Percentiles rank a stretch among this genome's conserved stretches.
Evolutionary conservation across 2,888 invertebrate species (phyloP).

Genomic region (Frankliniella intonsa): DNA sequence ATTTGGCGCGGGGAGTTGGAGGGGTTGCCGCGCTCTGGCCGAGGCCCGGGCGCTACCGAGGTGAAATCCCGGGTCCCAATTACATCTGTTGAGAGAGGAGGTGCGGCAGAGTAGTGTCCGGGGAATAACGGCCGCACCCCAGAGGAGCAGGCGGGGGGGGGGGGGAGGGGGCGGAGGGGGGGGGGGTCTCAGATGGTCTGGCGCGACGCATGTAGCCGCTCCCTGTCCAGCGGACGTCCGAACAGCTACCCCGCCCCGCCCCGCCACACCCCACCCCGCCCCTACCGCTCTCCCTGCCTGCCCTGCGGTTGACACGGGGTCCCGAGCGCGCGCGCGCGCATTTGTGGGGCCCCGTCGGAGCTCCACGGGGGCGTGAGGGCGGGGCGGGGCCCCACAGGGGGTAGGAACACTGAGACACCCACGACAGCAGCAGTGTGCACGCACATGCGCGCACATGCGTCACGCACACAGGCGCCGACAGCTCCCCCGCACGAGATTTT

Average conservation of each 20-base stretch:
- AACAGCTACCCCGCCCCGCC: background rate
- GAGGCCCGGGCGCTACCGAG: background rate
- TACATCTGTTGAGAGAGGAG: background rate
- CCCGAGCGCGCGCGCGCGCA: no score
- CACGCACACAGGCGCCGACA: no score
- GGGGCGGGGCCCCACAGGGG: no score
- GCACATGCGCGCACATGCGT: no score
- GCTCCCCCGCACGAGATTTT: no score
- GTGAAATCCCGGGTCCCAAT: conserved; percentile 9
- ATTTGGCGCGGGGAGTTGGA: background rate
- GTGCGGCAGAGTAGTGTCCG: background rate
- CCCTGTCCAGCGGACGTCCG: background rate
- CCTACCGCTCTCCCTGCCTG: background rate
- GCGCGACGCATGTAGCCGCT: background rate
- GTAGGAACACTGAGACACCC: no score
- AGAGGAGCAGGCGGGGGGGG: background rate
- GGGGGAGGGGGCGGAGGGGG: background rate
- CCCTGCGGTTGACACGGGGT: no score
- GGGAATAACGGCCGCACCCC: no score
- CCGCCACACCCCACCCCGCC: background rate
- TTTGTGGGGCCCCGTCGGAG: no score
- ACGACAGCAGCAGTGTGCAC: no score
- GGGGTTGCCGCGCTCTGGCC: background rate
- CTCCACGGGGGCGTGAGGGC: no score
- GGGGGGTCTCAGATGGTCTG: background rate